Percentiles rank a stretch among this genome's conserved stretches.
phyloP scores from a whole-genome alignment of 2,113 vertebrate genomes.

The Oriolus oriolus region DNA sequence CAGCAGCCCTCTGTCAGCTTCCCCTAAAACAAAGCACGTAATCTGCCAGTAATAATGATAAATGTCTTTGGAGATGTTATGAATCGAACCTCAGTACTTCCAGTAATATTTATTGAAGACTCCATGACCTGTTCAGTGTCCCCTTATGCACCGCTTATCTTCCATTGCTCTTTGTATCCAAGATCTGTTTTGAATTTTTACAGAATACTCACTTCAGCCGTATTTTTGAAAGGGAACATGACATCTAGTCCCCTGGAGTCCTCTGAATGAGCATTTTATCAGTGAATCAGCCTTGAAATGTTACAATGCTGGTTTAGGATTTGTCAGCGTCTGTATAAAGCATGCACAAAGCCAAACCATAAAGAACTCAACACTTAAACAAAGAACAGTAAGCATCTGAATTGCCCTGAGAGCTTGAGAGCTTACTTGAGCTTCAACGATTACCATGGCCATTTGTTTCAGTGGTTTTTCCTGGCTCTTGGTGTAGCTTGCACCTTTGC shows the following conservation, averaged over 20 bases:
- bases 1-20: conserved; percentile 17
- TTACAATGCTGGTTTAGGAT: neutral
- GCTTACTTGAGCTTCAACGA: conserved; percentile 5
- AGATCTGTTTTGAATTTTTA: conserved; percentile 49
- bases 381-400: neutral
- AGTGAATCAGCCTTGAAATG: conserved; percentile 27
- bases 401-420: neutral
- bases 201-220: neutral
- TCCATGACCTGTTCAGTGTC: conserved; percentile 4
- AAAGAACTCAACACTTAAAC: conserved; percentile 23
- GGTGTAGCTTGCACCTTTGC: neutral
- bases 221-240: conserved; percentile 33
- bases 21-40: conserved; percentile 38
- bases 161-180: neutral
- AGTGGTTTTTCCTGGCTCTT: neutral
- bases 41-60: conserved; percentile 47
- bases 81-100: conserved; percentile 26
- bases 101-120: conserved; percentile 4
- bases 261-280: conserved; percentile 18
- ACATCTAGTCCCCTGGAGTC: conserved; percentile 2
- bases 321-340: neutral
- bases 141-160: conserved; percentile 14
- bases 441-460: neutral
- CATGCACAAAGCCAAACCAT: neutral
- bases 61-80: conserved; percentile 20